Evolutionary conservation across 2,113 vertebrate species (phyloP).

Genomic region (Lathamus discolor): DNA sequence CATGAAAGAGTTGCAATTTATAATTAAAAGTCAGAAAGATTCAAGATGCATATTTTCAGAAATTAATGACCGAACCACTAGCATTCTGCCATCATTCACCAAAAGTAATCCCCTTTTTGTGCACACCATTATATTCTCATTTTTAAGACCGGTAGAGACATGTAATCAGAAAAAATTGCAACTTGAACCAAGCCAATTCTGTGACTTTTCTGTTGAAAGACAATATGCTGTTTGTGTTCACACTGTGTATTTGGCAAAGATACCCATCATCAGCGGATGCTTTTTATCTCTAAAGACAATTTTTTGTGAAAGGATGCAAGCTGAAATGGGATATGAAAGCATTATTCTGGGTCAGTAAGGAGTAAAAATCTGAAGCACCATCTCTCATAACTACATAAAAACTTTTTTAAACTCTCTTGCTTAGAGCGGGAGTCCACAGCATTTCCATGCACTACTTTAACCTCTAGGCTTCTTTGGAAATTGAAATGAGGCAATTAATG

Average conservation of each 20-base stretch:
- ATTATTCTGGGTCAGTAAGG: not conserved
- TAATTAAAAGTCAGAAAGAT: not conserved
- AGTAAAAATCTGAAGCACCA: not conserved
- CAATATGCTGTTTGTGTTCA: not conserved
- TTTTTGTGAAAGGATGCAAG: not conserved
- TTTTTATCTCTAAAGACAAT: not conserved
- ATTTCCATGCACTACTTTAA: not conserved
- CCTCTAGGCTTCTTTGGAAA: not conserved
- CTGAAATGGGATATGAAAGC: not conserved
- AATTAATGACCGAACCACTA: not conserved
- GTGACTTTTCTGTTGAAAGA: not conserved
- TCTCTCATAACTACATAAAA: not conserved
- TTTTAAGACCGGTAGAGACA: not conserved
- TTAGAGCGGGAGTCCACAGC: rapidly evolving
- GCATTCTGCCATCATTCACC: not conserved
- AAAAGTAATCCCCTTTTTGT: not conserved
- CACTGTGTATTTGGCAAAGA: not conserved
- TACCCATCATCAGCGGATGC: not conserved
- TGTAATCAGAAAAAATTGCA: not conserved
- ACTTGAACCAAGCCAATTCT: not conserved
- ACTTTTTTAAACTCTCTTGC: not conserved
- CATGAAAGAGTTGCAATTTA: not conserved
- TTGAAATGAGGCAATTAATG: not conserved
- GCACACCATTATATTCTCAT: not conserved
- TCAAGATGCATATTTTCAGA: not conserved